Base-by-base conservation (phyloP, 2,113 vertebrate genomes). In the Sylvia atricapilla region DNA sequence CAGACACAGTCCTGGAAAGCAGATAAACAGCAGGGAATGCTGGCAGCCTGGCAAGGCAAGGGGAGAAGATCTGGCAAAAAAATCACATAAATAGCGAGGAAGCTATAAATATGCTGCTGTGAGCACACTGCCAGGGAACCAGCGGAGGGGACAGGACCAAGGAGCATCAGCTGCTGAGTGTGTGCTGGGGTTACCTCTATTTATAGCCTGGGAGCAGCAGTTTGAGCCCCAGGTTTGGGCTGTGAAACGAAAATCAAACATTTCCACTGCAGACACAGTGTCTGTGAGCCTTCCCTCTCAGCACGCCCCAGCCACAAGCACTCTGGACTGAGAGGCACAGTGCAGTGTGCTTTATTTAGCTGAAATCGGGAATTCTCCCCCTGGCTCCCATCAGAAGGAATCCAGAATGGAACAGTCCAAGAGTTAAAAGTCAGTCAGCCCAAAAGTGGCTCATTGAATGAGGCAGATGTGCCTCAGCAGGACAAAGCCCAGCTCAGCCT, bases 121-220 rank as follows among this genome's bases (percentile, higher is more conserved):
- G 78, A 70, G 7, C 59, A 56, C 16, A 2, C 16, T 63, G 85
- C 79, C 90, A 91, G 88, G 79, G 86, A 93, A 82, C 7, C 24
- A 0, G 47, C 7, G 2, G 33, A n/a, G 75, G 0, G 53, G 69
- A 78, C 37, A 95, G 93, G 59, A 73, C 2, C 2, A 3, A 74
- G n/a, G 79, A 83, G 63, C 89, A 90, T 47, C 62, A 2, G 63
- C 68, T 66, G 87, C 79, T 59, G 84, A 86, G 75, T 4, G 0
- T 21, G 3, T 69, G 85, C 87, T 39, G 88, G 93, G 94, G 95
- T 94, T 84, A 72, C 85, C 85, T 84, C 94, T 92, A 30, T 95
- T 97, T 93, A 89, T 84, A 96, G 82, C 2, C 2, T 59, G 59
- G 90, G 68, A 85, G 82, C 90, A 86, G 82, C 63, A 91, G 64